Percentiles rank a stretch among this genome's conserved stretches.
Evolutionary conservation across 2,888 invertebrate genomes (phyloP).

Genomic region (Latheticus oryzae): DNA sequence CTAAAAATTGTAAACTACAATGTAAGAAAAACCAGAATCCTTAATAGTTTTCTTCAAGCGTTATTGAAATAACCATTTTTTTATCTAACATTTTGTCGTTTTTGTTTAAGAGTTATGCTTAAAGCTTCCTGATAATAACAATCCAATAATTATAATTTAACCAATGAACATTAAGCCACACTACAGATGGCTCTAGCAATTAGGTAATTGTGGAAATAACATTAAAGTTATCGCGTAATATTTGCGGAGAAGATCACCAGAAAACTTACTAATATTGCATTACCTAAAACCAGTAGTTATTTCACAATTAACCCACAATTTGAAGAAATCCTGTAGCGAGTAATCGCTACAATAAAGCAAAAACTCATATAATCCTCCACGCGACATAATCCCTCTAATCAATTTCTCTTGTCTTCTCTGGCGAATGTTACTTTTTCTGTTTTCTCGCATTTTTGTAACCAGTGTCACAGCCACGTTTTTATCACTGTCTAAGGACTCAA

Average conservation of each 20-base stretch:
- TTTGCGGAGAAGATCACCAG: slow-evolving; percentile 27
- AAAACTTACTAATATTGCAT: too few relatives aligned
- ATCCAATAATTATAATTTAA: slow-evolving; percentile 25
- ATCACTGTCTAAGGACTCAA: slow-evolving; percentile 3
- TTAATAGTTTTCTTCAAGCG: too few relatives aligned
- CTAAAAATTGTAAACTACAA: too few relatives aligned
- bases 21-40: too few relatives aligned
- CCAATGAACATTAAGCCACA: slow-evolving; percentile 12
- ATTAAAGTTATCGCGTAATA: slow-evolving; percentile 30
- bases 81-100: too few relatives aligned
- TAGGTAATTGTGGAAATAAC: slow-evolving; percentile 32
- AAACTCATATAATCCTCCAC: slow-evolving; percentile 10
- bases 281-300: slow-evolving; percentile 12
- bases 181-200: slow-evolving; percentile 30
- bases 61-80: too few relatives aligned
- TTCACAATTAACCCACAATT: slow-evolving; percentile 9
- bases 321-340: slow-evolving; percentile 1
- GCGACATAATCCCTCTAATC: slow-evolving; percentile 23
- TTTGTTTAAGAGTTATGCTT: too few relatives aligned
- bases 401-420: slow-evolving; percentile 14
- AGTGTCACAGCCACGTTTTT: slow-evolving; percentile 15
- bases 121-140: too few relatives aligned
- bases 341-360: slow-evolving; percentile 13
- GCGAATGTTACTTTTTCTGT: slow-evolving; percentile 16
- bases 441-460: slow-evolving; percentile 16